A percentile compares a stretch with the other conserved stretches of the same genome.
Evolutionary conservation across 2,888 invertebrate species (phyloP).

Genomic region (Cremastinae sp.): DNA sequence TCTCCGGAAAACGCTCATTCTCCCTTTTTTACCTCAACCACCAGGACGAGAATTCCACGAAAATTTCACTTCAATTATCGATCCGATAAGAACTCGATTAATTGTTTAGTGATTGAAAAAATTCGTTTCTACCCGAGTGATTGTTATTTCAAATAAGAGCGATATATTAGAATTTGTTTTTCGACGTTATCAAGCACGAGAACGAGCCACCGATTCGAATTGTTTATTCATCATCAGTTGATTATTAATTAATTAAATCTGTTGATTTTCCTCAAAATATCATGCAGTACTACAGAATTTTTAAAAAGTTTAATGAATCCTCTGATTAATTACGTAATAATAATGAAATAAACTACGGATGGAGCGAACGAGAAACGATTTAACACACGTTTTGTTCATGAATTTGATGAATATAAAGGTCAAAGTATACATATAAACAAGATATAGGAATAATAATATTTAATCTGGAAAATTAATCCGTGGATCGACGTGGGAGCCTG

Average conservation of each 20-base stretch:
- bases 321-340: slow-evolving; percentile 38
- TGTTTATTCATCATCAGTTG: slow-evolving; percentile 30
- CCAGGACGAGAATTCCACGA: background rate
- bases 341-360: slow-evolving; percentile 52
- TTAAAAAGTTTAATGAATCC: slow-evolving; percentile 25
- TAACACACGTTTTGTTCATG: slow-evolving; percentile 41
- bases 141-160: background rate
- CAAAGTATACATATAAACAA: slow-evolving; percentile 8
- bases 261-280: slow-evolving; percentile 24
- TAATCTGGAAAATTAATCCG: slow-evolving; percentile 15
- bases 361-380: slow-evolving; percentile 44
- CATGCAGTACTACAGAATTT: slow-evolving; percentile 57
- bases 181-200: slow-evolving; percentile 7
- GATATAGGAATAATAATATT: background rate
- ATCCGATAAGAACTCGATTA: background rate
- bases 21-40: background rate
- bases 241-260: too few species aligned
- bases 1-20: background rate
- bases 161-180: slow-evolving; percentile 27
- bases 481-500: slow-evolving; percentile 26
- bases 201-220: slow-evolving; percentile 22
- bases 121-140: background rate
- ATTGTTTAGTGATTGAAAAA: background rate
- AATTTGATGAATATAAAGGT: slow-evolving; percentile 25
- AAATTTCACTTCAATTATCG: background rate